Conservation (phyloP, 2,797 vertebrate species). For the Agapornis canus region DNA sequence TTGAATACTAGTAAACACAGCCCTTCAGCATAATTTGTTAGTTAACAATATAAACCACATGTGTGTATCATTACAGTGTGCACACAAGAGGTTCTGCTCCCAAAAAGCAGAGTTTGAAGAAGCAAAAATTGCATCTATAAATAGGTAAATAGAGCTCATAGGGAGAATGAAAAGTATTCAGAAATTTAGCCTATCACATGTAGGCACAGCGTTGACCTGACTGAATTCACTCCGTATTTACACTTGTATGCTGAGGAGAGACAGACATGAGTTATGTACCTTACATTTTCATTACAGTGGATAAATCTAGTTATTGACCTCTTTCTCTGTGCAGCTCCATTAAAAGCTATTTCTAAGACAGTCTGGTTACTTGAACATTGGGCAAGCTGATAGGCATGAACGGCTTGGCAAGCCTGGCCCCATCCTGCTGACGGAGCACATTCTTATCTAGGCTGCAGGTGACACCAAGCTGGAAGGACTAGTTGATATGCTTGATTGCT, state of each 20-base stretch:
- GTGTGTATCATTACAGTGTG: neutral
- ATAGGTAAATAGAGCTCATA: neutral
- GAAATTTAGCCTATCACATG: neutral
- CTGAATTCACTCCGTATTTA: neutral
- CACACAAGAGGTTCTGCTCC: neutral
- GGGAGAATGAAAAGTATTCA: neutral
- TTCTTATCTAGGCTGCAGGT: neutral
- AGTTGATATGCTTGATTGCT: neutral
- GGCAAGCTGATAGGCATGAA: neutral
- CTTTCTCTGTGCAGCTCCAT: neutral
- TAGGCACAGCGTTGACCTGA: neutral
- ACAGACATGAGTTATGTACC: neutral
- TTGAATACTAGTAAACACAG: neutral
- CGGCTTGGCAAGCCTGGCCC: neutral
- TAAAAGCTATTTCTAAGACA: neutral
- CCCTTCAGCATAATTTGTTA: neutral
- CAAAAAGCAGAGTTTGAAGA: neutral
- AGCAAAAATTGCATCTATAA: neutral
- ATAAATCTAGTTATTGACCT: neutral
- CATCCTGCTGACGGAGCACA: neutral
- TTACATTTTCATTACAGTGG: neutral
- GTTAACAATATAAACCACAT: neutral
- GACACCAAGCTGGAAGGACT: neutral
- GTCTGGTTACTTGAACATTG: neutral
- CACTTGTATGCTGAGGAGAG: neutral